Conservation (phyloP, 2,888 invertebrate genomes). For the Luperina testacea region DNA sequence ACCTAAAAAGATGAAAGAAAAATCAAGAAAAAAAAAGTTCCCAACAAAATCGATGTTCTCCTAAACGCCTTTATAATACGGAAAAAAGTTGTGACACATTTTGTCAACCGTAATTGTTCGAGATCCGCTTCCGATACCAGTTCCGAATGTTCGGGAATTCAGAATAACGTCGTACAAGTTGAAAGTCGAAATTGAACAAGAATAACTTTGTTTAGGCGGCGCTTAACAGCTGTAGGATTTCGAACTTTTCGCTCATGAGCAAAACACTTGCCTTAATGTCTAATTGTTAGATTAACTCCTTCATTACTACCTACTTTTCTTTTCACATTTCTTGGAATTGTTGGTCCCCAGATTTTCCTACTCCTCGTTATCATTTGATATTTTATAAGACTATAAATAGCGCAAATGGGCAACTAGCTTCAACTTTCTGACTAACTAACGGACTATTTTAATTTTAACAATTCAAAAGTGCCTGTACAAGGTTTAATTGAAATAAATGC, state of each 20-base stretch:
- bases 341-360: background rate
- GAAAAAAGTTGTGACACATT: slow-evolving; percentile 61
- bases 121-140: slow-evolving; percentile 55
- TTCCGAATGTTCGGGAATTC: slow-evolving; percentile 49
- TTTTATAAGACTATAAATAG: too few relatives aligned
- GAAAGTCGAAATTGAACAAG: slow-evolving; percentile 29
- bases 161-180: slow-evolving; percentile 52
- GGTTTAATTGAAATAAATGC: too few relatives aligned
- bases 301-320: background rate
- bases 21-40: slow-evolving; percentile 45
- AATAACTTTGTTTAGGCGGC: slow-evolving; percentile 43
- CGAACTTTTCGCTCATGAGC: slow-evolving; percentile 25
- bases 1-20: slow-evolving; percentile 37
- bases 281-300: slow-evolving; percentile 11
- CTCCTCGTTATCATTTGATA: too few relatives aligned
- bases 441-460: too few relatives aligned
- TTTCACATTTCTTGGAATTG: background rate
- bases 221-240: slow-evolving; percentile 38
- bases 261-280: slow-evolving; percentile 11
- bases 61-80: slow-evolving; percentile 48
- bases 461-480: too few relatives aligned
- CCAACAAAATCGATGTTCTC: slow-evolving; percentile 43
- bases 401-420: too few relatives aligned
- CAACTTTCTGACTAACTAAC: too few relatives aligned
- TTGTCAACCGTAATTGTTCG: slow-evolving; percentile 63